phyloP scores from a whole-genome alignment of 2,888 invertebrate genomes.

The Pinctada fucata region DNA sequence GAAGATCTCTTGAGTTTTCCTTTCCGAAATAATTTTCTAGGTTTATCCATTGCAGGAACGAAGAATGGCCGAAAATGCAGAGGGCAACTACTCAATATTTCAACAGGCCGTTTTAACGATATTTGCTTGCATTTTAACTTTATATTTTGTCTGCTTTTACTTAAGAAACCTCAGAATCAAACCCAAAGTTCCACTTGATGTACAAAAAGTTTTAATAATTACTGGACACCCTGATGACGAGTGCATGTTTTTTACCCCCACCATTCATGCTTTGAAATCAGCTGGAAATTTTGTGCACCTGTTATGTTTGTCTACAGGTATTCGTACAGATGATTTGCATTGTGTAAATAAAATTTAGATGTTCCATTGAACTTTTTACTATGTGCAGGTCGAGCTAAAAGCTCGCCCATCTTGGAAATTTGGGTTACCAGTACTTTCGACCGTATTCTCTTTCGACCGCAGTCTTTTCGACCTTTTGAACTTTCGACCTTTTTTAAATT shows the following conservation, averaged over 20 bases:
- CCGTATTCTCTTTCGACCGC: too few relatives aligned
- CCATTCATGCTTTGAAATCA: conserved; percentile 73
- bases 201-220: conserved; percentile 83
- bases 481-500: too few relatives aligned
- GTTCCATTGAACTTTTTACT: too few relatives aligned
- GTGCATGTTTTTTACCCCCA: conserved; percentile 98
- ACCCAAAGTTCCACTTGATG: conserved; percentile 15
- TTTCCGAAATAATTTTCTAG: too few relatives aligned
- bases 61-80: neutral
- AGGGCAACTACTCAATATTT: neutral
- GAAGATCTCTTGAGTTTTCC: too few relatives aligned
- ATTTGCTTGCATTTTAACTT: neutral
- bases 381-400: too few relatives aligned
- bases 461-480: too few relatives aligned
- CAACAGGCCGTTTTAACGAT: neutral
- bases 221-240: conserved; percentile 99
- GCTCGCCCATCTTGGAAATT: too few relatives aligned
- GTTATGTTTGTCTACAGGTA: conserved; percentile 87
- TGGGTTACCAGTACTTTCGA: too few relatives aligned
- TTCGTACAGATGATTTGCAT: too few relatives aligned
- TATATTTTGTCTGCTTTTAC: conserved; percentile 15
- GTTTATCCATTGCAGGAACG: too few relatives aligned
- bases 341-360: too few relatives aligned
- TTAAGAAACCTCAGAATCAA: conserved; percentile 10
- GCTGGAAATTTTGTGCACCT: conserved; percentile 85